Evolutionary conservation across 1,140 invertebrate genomes (phyloP), one percentile per base, ranked within the genome.

Genomic region (Holcopasites calliopsidis): DNA sequence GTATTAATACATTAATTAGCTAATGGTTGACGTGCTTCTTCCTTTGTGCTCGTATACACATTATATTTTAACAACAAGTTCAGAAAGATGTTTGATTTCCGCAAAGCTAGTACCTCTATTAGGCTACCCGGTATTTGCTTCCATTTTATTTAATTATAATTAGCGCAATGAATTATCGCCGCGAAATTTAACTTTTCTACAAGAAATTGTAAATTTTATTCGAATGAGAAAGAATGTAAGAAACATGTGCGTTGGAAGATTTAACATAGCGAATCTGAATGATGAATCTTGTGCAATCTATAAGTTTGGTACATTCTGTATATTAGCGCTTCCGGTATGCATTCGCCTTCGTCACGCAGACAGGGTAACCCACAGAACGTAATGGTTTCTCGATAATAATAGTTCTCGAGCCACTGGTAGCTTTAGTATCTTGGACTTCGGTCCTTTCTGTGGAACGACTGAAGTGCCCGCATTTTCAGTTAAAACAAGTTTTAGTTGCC

Each of bases 1-100:
- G 61, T 52, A 52, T 73, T 57, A 72, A 68, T 60, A 68, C 50
- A 69, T 80, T 82, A 82, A 82, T 82, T 82, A 82, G 62, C 68
- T 77, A 82, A 80, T 73, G 74, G 68, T 31, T 40, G 33, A 58
- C 65, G 23, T 11, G 13, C 26, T 38, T 66, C 16, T 35, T 35
- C 26, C n/a, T 47, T 42, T 31, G 54, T 1, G 18, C 38, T 31
- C 35, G 44, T 10, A 13, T 49, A 52, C 18, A 40, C 35, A 44
- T 47, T 28, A 21, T 35, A 54, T 35, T 28, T 10, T 7, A 21
- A 57, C 33, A 23, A 47, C n/a, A 64, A 33, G 21, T 16, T 57
- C 6, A 16, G 26, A 38, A 55, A 28, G 5, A 28, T 16, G 8
- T 28, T 42, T 11, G 2, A 38, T n/a, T 13, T 10, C 38, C 2